Evolutionary conservation across 2,888 invertebrate genomes (phyloP).

Genomic region (Drosophila kokeensis): DNA sequence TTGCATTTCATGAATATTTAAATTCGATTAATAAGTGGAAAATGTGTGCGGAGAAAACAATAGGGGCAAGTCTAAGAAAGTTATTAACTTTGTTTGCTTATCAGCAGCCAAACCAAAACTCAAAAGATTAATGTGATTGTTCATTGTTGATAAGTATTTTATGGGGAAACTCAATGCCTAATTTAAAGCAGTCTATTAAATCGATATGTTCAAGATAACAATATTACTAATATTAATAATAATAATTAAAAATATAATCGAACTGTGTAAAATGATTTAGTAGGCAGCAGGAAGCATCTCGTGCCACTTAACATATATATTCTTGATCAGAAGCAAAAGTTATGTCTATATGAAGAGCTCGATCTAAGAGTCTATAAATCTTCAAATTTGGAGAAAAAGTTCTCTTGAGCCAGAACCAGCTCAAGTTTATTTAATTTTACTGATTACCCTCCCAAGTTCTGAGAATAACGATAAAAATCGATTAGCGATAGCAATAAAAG

Average conservation of each 20-base stretch:
- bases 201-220: neutral
- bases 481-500: neutral
- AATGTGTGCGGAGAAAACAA: neutral
- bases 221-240: neutral
- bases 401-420: neutral
- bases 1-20: slow-evolving; percentile 31
- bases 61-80: neutral
- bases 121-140: neutral
- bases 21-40: slow-evolving; percentile 26
- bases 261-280: neutral
- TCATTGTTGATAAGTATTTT: neutral
- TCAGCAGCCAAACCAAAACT: neutral
- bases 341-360: neutral
- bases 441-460: neutral
- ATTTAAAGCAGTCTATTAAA: neutral
- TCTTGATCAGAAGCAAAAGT: neutral
- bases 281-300: neutral
- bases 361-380: neutral
- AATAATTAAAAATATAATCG: neutral
- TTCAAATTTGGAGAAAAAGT: neutral
- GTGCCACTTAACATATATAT: neutral
- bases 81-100: neutral
- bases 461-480: neutral
- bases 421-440: neutral
- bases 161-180: neutral